Percentiles rank a stretch among this genome's conserved stretches.
Evolutionary conservation across 2,113 vertebrate genomes (phyloP).

Genomic region (Gallinago media): DNA sequence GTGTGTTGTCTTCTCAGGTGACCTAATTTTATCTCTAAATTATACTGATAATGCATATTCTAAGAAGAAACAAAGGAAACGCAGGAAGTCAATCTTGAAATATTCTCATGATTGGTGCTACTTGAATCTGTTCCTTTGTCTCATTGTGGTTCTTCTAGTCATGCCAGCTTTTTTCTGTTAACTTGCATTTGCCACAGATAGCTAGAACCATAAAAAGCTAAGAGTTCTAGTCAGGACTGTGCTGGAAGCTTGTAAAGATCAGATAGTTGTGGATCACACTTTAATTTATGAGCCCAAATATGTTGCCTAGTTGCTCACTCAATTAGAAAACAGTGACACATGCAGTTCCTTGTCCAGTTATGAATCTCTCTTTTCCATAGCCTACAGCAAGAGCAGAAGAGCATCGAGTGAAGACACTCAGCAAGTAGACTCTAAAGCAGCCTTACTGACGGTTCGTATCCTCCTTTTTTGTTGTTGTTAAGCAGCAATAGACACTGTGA

Average conservation of each 20-base stretch:
- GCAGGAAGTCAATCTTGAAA: neutral
- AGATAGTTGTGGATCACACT: neutral
- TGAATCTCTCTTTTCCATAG: conserved; percentile 60
- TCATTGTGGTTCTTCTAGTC: neutral
- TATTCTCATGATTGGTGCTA: neutral
- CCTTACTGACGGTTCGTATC: conserved; percentile 83
- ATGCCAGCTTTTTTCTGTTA: neutral
- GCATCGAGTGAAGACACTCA: conserved; percentile 83
- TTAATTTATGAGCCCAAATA: neutral
- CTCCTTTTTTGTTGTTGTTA: neutral
- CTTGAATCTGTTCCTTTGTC: neutral
- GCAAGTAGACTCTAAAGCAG: conserved; percentile 85
- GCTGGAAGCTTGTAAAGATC: neutral
- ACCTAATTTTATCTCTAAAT: neutral
- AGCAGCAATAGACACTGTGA: neutral
- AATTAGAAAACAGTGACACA: rapidly evolving
- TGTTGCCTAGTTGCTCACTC: neutral
- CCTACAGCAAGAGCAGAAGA: conserved; percentile 78
- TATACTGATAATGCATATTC: neutral
- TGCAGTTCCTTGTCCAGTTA: neutral
- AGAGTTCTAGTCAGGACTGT: neutral
- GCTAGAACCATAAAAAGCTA: neutral
- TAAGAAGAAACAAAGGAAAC: neutral
- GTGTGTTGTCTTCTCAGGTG: neutral
- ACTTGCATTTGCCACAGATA: neutral